Base-by-base conservation (phyloP, 2,888 invertebrate genomes). In the Theretra japonica region DNA sequence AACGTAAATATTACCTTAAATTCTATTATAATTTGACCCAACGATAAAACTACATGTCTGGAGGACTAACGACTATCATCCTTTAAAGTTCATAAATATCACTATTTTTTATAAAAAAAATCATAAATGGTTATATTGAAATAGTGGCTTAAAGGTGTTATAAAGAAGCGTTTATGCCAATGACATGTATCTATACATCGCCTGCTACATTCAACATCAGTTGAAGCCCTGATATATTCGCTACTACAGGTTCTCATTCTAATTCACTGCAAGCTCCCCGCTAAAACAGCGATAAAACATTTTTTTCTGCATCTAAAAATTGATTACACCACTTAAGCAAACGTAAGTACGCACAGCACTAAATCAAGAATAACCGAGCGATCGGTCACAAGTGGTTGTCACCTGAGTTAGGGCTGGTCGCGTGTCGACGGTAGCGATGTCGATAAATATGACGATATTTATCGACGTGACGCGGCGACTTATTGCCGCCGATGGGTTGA, bases 371-470 rank as follows among this genome's bases (percentile, higher is more conserved):
- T 74, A 75, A 72, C 73, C 77, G 75, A 76, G 76, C 75, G 78
- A 81, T 80, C 72, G 68, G 82, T 77, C 80, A 83, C 65, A 48
- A 23, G 48, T 23, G 48, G 23, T 21, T 65, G 65, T 65, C 65
- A 48, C 48, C 15, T 21, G 41, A 41, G 65, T 48, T 65, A 65
- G 65, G 41, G 48, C 23, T 74, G 80, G 80, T 79, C 79, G 82
- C 82, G 81, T 80, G 85, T 82, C 87, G 82, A 65, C 87, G 87
- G 86, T 83, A 81, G 79, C 84, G 75, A 79, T 87, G 87, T 89
- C 89, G 88, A 88, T 88, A 84, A 79, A 83, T 86, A 86, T 87
- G 88, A 88, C 88, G 87, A 89, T 90, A 89, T 89, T 90, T 90
- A 90, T 89, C 88, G 88, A 86, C 82, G 83, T 87, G 86, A 86